phyloP scores from a whole-genome alignment of 2,888 invertebrate species.

The Tineola bisselliella region DNA sequence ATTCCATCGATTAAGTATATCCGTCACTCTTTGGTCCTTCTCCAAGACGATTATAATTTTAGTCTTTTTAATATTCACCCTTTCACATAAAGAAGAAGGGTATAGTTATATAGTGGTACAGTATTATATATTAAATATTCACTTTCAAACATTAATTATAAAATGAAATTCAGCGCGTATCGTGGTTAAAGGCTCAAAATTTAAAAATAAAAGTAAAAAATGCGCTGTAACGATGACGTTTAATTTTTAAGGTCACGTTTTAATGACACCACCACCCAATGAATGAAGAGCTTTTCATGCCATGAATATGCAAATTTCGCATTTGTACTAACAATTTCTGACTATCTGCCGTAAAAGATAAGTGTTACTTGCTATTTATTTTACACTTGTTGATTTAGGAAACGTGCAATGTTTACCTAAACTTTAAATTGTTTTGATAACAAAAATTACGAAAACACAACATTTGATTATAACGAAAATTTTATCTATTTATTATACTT shows the following conservation, averaged over 20 bases:
- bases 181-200: background rate
- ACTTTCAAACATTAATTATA: background rate
- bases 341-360: constrained; percentile 33
- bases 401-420: background rate
- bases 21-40: too few species aligned
- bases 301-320: constrained; percentile 50
- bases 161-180: background rate
- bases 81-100: too few species aligned
- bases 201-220: background rate
- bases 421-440: background rate
- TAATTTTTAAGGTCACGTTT: constrained; percentile 10
- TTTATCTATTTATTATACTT: too few species aligned
- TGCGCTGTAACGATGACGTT: constrained; percentile 6
- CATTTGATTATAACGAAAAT: too few species aligned
- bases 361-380: constrained; percentile 24
- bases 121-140: too few species aligned
- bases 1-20: too few species aligned
- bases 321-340: constrained; percentile 24
- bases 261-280: constrained; percentile 3
- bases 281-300: constrained; percentile 19
- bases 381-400: constrained; percentile 29
- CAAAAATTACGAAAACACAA: too few species aligned
- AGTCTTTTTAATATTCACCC: too few species aligned
- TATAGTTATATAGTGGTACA: too few species aligned
- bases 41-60: too few species aligned